Evolutionary conservation across 64 coral and sea anemone species (phyloP), one percentile per base, ranked within the genome.

Genomic region (Pachyseris speciosa): DNA sequence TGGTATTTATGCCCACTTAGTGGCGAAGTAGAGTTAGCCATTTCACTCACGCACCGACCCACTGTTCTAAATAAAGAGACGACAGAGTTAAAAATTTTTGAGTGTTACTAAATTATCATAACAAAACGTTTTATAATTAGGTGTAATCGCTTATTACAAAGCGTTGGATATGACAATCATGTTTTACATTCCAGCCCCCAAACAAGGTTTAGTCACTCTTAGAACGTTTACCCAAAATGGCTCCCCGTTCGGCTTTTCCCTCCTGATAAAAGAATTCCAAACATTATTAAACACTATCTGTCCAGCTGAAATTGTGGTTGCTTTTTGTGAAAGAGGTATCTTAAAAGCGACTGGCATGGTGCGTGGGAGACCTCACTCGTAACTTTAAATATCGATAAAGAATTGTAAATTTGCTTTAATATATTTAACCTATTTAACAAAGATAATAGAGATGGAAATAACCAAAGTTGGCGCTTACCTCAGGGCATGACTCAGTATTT

Each of bases 21-120:
- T 11, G 15, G 22, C 32, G 20, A 39, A 0, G 19, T 25, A 81
- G 77, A 61, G n/a, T 39, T 40, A 27, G 77, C 39, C 77, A 81
- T 81, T 61, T 81, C 77, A 81, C 77, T 81, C 19, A 81, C 52
- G 77, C 51, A 81, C 77, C 27, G 77, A 81, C 53, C 77, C 77
- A 61, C 77, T 60, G 77, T 81, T 61, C 53, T 81, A 64, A 37
- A 81, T 81, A 81, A 81, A 81, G 53, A 61, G 29, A 81, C 34
- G 52, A 81, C 77, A 81, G 63, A 61, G 77, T 81, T 81, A 81
- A 63, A 63, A 81, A 81, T 61, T 81, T 57, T 80, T 81, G 5
- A 81, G 52, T 63, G 32, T 81, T 20, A 52, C 51, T 39, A 61
- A 60, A 81, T 81, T 81, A 81, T 41, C 77, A 81, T 81, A 81